A percentile compares a stretch with the other conserved stretches of the same genome.
phyloP scores from a whole-genome alignment of 37 sponge, comb jelly and placozoan species.

The Ephydatia muelleri region DNA sequence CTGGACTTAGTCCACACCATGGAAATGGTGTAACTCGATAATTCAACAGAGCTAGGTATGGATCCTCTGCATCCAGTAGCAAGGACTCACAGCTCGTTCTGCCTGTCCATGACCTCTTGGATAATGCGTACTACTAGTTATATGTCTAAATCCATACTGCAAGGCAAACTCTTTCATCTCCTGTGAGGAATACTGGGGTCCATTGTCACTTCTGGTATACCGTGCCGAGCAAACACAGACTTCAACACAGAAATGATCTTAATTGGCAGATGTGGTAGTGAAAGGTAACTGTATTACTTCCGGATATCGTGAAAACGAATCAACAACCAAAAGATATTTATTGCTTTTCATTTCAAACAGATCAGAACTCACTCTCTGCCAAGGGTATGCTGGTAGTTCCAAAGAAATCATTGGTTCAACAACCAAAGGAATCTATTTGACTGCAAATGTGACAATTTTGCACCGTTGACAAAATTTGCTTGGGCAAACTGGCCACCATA shows the following conservation, averaged over 20 bases:
- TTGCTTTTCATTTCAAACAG: conserved; percentile 28
- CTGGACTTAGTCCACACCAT: conserved; percentile 56
- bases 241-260: conserved; percentile 18
- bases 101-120: conserved; percentile 65
- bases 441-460: conserved; percentile 3
- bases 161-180: conserved; percentile 14
- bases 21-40: conserved; percentile 59
- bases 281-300: conserved; percentile 31
- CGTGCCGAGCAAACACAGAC: conserved; percentile 24
- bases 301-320: conserved; percentile 34
- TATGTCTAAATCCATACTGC: conserved; percentile 26
- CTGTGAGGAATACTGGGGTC: conserved; percentile 31
- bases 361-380: conserved; percentile 27
- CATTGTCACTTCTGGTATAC: conserved; percentile 48
- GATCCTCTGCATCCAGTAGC: conserved; percentile 22
- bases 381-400: conserved; percentile 24
- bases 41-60: conserved; percentile 35
- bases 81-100: conserved; percentile 40
- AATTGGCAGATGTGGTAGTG: conserved; percentile 28
- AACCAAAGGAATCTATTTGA: neutral
- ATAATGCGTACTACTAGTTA: conserved; percentile 37
- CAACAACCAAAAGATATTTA: conserved; percentile 22
- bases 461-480: conserved; percentile 15
- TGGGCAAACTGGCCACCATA: conserved; percentile 40
- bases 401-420: conserved; percentile 12